Conservation (phyloP, 37 sponge, comb jelly and placozoan species). For the Agelas oroides region DNA sequence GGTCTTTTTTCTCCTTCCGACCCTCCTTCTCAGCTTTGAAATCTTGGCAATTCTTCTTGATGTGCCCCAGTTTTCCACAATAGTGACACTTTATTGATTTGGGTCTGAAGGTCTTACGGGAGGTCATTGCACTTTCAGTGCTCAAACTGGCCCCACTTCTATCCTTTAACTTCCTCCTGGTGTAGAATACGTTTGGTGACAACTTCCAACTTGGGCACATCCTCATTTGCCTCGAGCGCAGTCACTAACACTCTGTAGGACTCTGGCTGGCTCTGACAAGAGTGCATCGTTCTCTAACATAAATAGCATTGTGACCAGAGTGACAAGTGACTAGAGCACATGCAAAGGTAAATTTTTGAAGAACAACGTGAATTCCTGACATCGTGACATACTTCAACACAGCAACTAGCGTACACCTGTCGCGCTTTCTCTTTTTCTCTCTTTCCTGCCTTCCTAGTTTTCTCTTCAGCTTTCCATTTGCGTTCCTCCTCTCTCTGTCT, state of each 20-base stretch:
- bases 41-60: constrained; percentile 36
- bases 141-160: background rate
- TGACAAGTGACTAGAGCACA: too few species aligned
- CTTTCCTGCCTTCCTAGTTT: too few species aligned
- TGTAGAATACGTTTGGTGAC: constrained; percentile 53
- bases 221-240: constrained; percentile 52
- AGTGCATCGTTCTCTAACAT: too few species aligned
- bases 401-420: too few species aligned
- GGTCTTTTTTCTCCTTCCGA: constrained; percentile 3
- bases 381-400: too few species aligned
- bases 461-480: too few species aligned
- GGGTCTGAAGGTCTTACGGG: background rate
- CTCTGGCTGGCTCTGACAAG: constrained; percentile 68
- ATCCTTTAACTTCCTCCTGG: constrained; percentile 46
- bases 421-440: too few species aligned
- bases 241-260: constrained; percentile 55
- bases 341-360: too few species aligned
- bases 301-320: too few species aligned
- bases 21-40: constrained; percentile 15
- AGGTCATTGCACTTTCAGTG: constrained; percentile 8
- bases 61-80: constrained; percentile 39
- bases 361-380: too few species aligned
- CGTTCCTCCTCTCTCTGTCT: too few species aligned
- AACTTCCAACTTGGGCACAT: constrained; percentile 51
- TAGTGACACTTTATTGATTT: constrained; percentile 4